Conservation (phyloP, 2,113 vertebrate species). For the Myodes glareolus region DNA sequence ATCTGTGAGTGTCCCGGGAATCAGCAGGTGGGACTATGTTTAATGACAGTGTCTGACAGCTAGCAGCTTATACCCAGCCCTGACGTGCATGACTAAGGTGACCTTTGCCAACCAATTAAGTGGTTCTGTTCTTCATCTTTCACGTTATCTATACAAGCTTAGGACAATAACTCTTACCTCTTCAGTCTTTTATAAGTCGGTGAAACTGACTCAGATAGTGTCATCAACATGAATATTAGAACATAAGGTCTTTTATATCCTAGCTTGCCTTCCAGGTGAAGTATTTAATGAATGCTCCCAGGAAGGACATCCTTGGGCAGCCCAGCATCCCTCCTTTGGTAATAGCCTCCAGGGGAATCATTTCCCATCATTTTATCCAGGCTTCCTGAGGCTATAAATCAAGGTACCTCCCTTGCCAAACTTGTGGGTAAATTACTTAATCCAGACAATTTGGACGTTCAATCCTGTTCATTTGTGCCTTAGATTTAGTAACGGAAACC, state of each 20-base stretch:
- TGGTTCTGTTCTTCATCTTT: neutral
- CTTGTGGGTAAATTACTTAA: constrained; percentile 46
- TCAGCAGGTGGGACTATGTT: neutral
- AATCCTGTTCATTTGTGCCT: constrained; percentile 20
- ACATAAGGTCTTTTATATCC: neutral
- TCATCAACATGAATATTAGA: neutral
- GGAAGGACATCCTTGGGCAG: neutral
- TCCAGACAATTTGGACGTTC: constrained; percentile 43
- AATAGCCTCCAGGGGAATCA: neutral
- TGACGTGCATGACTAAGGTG: neutral
- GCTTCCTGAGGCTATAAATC: constrained; percentile 46
- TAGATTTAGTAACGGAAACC: constrained; percentile 40
- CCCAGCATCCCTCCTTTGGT: neutral
- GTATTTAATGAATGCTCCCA: neutral
- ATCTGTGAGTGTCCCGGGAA: neutral
- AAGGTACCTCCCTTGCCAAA: constrained; percentile 6
- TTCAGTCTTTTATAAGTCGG: neutral
- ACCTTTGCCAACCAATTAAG: neutral
- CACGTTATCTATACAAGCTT: neutral
- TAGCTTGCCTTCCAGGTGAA: neutral
- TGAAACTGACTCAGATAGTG: neutral
- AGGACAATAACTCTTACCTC: neutral
- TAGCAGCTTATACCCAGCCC: neutral
- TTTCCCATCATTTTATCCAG: constrained; percentile 1
- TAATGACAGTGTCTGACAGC: neutral